Evolutionary conservation across 2,113 vertebrate genomes (phyloP), one percentile per base, ranked within the genome.

Genomic region (Albula glossodonta): DNA sequence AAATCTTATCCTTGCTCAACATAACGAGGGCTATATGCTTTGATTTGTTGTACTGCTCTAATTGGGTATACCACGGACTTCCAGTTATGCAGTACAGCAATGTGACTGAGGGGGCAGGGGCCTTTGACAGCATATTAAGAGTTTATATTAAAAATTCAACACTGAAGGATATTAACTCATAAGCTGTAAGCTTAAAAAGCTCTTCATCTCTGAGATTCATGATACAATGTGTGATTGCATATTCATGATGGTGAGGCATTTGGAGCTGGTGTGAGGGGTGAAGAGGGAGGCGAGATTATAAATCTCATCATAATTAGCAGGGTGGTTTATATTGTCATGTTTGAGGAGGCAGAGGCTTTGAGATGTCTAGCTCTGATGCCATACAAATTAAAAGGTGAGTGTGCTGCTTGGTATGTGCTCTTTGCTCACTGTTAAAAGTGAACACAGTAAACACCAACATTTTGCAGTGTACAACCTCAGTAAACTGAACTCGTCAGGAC

Each of bases 231-330:
- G 85, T 8, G n/a, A 22, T 53, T 90, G 91, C 86, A 92, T 90
- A 91, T 91, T 93, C 89, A 92, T 90, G 89, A 90, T 83, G 82
- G 84, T 41, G 74, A 85, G 87, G 86, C 87, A 90, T 87, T 90
- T 87, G 2, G 70, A 84, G 81, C 83, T 86, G 52, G 86, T 66
- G 87, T 81, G 88, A 82, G 88, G 22, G 82, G 88, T 80, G 78
- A 78, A 48, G 77, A 87, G 25, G 17, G 19, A 19, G 51, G 86
- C 80, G 87, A 78, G 88, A 83, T 81, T 88, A 86, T 86, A 85
- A 90, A 91, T 89, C 86, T 87, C 87, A 81, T 25, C 15, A 25
- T 84, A 87, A 74, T 85, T 86, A 86, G 84, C 60, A 50, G 22
- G 86, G 70, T 70, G 48, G 86, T 85, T 88, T 25, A 82, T 80